phyloP scores from a whole-genome alignment of 2,888 invertebrate species.

The Globia sparganii region DNA sequence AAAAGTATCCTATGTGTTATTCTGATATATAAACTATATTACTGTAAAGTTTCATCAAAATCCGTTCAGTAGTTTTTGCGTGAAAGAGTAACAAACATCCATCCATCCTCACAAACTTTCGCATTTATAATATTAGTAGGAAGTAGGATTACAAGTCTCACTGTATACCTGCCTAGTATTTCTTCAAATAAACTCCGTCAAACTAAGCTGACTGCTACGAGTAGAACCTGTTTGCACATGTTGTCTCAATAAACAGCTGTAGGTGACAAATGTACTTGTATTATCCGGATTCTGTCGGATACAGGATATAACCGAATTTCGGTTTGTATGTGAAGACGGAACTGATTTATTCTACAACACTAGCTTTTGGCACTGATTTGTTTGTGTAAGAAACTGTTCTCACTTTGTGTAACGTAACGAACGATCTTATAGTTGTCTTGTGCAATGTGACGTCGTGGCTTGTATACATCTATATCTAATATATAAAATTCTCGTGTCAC shows the following conservation, averaged over 20 bases:
- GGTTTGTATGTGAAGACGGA: background rate
- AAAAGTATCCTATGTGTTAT: too few species aligned
- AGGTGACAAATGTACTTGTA: constrained; percentile 6
- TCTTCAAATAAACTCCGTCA: background rate
- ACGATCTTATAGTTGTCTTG: background rate
- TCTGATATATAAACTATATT: too few species aligned
- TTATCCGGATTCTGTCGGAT: constrained; percentile 19
- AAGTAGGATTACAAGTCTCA: too few species aligned
- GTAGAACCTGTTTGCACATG: constrained; percentile 8
- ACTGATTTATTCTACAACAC: constrained; percentile 23
- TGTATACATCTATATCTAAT: too few species aligned
- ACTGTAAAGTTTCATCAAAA: too few species aligned
- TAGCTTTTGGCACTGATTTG: background rate
- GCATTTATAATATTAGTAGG: too few species aligned
- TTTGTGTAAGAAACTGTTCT: constrained; percentile 2
- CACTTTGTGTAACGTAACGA: background rate
- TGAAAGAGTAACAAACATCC: too few species aligned
- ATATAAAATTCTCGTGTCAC: too few species aligned
- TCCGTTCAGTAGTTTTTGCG: too few species aligned
- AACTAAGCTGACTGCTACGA: background rate
- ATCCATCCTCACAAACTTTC: too few species aligned
- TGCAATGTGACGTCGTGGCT: background rate
- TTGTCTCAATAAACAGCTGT: constrained; percentile 6
- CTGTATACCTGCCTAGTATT: background rate
- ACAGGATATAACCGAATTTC: constrained; percentile 1